Base-by-base conservation (phyloP, 2,113 vertebrate species). In the Setophaga coronata region DNA sequence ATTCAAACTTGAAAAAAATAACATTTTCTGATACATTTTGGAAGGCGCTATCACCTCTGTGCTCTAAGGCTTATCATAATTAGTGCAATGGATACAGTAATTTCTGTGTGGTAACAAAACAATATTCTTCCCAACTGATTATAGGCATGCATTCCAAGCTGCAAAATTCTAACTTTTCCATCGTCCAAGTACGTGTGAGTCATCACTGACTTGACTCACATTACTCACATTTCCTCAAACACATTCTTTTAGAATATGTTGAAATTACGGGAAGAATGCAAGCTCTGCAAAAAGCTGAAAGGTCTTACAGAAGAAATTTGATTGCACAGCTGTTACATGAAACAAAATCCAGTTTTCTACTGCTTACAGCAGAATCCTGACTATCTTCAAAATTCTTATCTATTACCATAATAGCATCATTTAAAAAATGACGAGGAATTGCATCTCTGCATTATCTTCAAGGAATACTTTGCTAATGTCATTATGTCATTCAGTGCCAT, bases 161-260 rank as follows among this genome's bases (percentile, higher is more conserved):
- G 65, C 61, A 81, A 94, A 96, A 95, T 80, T 95, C 80, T 91
- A 95, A 97, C 95, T 92, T 97, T 96, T 95, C 95, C 92, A 94
- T 93, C 92, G 95, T 97, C 89, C 94, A 94, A 97, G 93, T 95
- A 87, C 66, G 43, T 72, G 53, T 98, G 98, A 98, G 95, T 98
- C 98, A 98, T 82, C 83, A 96, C 72, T 97, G 95, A 97, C 95
- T 98, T 94, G 92, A 83, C 87, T 77, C 71, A 36, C 40, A 90
- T 98, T 98, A 98, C 96, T 98, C 97, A 97, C 81, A 97, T 98
- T 98, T 98, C 98, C 98, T 95, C 97, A 98, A 96, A 94, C 89
- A 96, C 80, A 89, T 97, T 98, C 98, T 98, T 98, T 97, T 97
- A 97, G 94, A 96, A 72, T 79, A 94, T 97, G 96, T 96, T 95